These are phyloP conservation scores for Zaprionus vittiger DNA, from an alignment of 1,140 invertebrate species.

Conservation along the genomic window DNA sequence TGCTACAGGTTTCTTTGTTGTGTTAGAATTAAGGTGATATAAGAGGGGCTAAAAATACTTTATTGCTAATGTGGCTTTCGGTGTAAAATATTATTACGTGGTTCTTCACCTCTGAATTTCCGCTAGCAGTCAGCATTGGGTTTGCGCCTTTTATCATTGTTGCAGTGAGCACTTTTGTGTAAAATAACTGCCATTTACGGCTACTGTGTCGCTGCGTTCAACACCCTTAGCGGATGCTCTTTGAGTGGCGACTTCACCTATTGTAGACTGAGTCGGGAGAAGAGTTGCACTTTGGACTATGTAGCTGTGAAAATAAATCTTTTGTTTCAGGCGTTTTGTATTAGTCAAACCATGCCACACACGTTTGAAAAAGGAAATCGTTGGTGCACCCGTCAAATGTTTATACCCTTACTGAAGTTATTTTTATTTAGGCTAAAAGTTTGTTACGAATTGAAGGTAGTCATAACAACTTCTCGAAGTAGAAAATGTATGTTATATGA, in stretches of 20 bases:
- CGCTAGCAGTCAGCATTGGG: slow-evolving; percentile 29
- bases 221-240: slow-evolving; percentile 63
- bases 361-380: slow-evolving; percentile 57
- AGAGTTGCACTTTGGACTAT: slow-evolving; percentile 74
- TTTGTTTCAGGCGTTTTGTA: slow-evolving; percentile 64
- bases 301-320: slow-evolving; percentile 68
- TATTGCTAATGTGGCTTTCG: slow-evolving; percentile 18
- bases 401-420: slow-evolving; percentile 8
- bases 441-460: not conserved
- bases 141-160: slow-evolving; percentile 54
- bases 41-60: slow-evolving; percentile 53
- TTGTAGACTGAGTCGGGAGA: slow-evolving; percentile 55
- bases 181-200: slow-evolving; percentile 62
- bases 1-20: slow-evolving; percentile 61
- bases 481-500: not conserved
- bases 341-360: slow-evolving; percentile 29
- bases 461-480: not conserved
- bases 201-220: slow-evolving; percentile 31
- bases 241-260: slow-evolving; percentile 62
- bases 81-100: slow-evolving; percentile 72
- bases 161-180: slow-evolving; percentile 57
- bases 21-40: slow-evolving; percentile 63
- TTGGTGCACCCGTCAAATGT: slow-evolving; percentile 48
- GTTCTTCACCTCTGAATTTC: slow-evolving; percentile 72
- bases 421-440: no score